These are phyloP conservation scores for Furcifer pardalis DNA, from an alignment of 2,797 vertebrate species.

Conservation along the genomic window DNA sequence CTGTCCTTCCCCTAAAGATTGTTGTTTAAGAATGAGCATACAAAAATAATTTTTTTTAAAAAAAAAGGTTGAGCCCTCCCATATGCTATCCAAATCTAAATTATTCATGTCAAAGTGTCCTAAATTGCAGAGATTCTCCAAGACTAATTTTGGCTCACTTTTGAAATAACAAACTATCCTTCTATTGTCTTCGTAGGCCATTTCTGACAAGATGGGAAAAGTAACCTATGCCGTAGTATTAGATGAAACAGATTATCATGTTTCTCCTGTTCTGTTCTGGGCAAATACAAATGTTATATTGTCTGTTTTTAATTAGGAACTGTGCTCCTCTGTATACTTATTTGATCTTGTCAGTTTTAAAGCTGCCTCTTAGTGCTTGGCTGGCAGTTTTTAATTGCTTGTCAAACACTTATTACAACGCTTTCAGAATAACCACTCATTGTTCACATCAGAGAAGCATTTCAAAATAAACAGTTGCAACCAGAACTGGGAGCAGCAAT, in stretches of 20 bases:
- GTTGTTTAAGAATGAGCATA: not conserved
- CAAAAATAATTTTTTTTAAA: too few relatives aligned
- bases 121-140: not conserved
- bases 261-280: not conserved
- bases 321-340: constrained; percentile 10
- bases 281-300: constrained; percentile 12
- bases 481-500: not conserved
- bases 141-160: not conserved
- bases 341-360: constrained; percentile 20
- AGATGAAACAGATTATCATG: constrained; percentile 8
- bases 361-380: constrained; percentile 22
- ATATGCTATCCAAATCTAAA: not conserved
- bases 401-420: constrained; percentile 18
- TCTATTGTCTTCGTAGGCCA: not conserved
- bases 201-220: not conserved
- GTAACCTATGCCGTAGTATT: not conserved
- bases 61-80: not conserved
- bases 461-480: not conserved
- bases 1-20: not conserved
- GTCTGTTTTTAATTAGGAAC: constrained; percentile 25
- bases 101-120: not conserved
- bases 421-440: not conserved
- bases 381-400: constrained; percentile 36
- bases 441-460: not conserved
- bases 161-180: not conserved